Conservation (phyloP, 2,113 vertebrate species). For the Epinephelus cyanopodus region DNA sequence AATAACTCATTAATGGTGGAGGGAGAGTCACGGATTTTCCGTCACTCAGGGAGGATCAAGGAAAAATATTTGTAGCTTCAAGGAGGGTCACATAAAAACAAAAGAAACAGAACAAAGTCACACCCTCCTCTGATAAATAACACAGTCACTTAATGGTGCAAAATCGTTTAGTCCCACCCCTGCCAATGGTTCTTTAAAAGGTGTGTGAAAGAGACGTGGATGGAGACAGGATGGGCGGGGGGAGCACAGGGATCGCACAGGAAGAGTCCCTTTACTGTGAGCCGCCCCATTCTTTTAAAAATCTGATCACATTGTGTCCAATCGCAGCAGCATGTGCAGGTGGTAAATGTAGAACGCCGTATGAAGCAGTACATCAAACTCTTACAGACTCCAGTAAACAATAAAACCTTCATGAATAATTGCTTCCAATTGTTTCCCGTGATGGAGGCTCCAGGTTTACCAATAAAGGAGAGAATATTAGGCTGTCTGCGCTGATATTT, state of each 20-base stretch:
- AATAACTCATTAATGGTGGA: no score
- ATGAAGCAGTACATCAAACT: conserved; percentile 24
- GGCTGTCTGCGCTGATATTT: conserved; percentile 20
- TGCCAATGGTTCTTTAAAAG: no score
- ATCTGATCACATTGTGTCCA: not conserved
- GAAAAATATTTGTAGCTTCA: no score
- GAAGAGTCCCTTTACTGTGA: not conserved
- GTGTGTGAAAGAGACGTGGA: no score
- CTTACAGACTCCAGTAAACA: conserved; percentile 29
- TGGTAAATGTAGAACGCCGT: conserved; percentile 12
- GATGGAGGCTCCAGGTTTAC: conserved; percentile 24
- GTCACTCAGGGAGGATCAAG: no score
- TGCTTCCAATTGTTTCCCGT: conserved; percentile 26
- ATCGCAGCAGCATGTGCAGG: not conserved
- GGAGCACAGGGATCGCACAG: not conserved
- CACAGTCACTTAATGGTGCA: no score
- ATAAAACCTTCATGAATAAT: conserved; percentile 50
- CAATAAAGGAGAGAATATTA: conserved; percentile 30
- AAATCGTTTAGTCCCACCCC: no score
- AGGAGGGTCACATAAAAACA: no score
- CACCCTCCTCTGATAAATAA: no score
- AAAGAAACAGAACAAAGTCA: no score
- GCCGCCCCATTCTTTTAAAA: not conserved
- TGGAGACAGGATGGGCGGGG: no score
- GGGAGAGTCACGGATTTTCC: no score